phyloP scores from a whole-genome alignment of 2,113 vertebrate species.

The Misgurnus mizolepis region DNA sequence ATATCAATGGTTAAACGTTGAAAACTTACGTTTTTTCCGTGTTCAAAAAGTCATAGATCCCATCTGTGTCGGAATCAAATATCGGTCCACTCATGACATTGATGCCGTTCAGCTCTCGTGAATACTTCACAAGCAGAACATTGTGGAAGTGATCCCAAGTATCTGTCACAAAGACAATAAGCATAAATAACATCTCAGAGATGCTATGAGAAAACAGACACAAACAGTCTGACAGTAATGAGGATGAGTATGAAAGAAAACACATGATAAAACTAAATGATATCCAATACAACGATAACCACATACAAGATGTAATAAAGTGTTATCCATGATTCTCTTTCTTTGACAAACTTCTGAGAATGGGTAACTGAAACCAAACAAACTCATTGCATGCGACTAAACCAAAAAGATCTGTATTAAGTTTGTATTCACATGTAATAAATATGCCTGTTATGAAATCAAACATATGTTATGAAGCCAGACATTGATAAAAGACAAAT shows the following conservation, averaged over 20 bases:
- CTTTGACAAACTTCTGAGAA: no score
- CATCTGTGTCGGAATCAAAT: conserved; percentile 89
- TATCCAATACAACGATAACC: neutral
- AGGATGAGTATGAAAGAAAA: neutral
- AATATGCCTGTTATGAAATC: neutral
- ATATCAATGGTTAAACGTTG: neutral
- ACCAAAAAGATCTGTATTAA: neutral
- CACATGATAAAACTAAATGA: neutral
- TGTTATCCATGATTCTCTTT: neutral
- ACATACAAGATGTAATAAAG: neutral
- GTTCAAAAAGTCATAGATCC: conserved; percentile 76
- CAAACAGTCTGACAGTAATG: neutral
- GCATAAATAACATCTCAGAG: conserved; percentile 5
- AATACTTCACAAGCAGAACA: conserved; percentile 76
- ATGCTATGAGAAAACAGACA: neutral
- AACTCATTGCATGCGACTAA: neutral
- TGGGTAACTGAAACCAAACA: no score
- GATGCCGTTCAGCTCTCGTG: conserved; percentile 80
- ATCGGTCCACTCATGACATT: conserved; percentile 92
- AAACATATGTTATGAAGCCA: neutral
- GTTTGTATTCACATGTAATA: no score
- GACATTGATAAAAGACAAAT: neutral
- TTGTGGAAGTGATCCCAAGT: conserved; percentile 87
- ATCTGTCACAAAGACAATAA: conserved; percentile 66
- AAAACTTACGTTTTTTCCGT: conserved; percentile 74